phyloP scores from a whole-genome alignment of 1,140 invertebrate species.

The Streblospio benedicti region DNA sequence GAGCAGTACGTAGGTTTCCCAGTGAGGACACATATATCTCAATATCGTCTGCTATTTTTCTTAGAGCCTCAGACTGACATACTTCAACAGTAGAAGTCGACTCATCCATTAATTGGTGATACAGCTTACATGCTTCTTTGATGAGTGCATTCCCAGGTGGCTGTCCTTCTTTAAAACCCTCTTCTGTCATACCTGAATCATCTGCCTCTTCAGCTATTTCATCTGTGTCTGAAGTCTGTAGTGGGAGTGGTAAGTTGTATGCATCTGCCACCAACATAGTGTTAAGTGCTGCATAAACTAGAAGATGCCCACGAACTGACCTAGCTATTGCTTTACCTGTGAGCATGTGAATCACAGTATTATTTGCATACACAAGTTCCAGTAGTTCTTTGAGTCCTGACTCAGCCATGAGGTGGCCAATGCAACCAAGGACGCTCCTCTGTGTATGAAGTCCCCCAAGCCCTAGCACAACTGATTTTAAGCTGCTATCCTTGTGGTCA shows the following conservation, averaged over 20 bases:
- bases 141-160: too few relatives aligned
- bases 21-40: too few relatives aligned
- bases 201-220: too few relatives aligned
- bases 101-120: too few relatives aligned
- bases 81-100: too few relatives aligned
- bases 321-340: conserved; percentile 6
- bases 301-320: conserved; percentile 34
- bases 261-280: conserved; percentile 1
- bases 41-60: too few relatives aligned
- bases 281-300: conserved; percentile 22
- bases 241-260: background rate
- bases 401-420: conserved; percentile 40
- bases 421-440: conserved; percentile 28
- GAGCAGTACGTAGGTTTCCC: too few relatives aligned
- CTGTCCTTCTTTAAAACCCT: too few relatives aligned
- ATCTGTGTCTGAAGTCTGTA: too few relatives aligned
- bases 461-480: conserved; percentile 9
- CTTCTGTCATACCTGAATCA: too few relatives aligned
- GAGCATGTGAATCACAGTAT: conserved; percentile 6
- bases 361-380: conserved; percentile 1
- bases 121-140: too few relatives aligned
- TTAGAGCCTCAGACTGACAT: too few relatives aligned
- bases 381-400: conserved; percentile 37
- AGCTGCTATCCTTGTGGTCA: conserved; percentile 10
- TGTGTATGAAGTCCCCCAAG: conserved; percentile 21